Base-by-base conservation (phyloP, 1,140 invertebrate genomes). In the Patella vulgata region DNA sequence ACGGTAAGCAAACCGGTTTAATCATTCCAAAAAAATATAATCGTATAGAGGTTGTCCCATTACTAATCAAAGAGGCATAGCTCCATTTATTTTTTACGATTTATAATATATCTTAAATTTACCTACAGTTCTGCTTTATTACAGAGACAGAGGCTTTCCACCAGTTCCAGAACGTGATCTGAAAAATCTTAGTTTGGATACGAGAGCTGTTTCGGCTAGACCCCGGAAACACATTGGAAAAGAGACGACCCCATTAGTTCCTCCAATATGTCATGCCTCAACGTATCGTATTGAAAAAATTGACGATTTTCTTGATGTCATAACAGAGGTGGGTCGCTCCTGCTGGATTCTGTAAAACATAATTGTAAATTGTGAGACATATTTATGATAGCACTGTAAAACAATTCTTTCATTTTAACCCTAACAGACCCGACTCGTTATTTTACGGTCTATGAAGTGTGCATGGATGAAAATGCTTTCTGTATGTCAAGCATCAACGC, bases 201-300 rank as follows among this genome's bases (percentile, higher is more conserved):
- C 75, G 1, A 46, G 60, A 9, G 66, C 72, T 0, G 63, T 70
- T 9, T 59, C 64, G 9, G 57, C 72, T 31, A 51, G 64, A 27
- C 65, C 31, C 33, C 57, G 61, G 42, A 56, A 58, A 19, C 42
- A 64, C 25, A 36, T 42, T 12, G 70, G 72, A 39, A 70, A 69
- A 0, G 28, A 42, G 6, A 76, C 73, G 17, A 57, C 73, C 19
- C 76, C 80, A 0, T 11, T 82, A 27, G 71, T 73, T 2, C 63
- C 70, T 1, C 78, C 80, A 25, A 77, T 81, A 28, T 74, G 66
- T 28, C 78, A 80, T 48, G 68, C 77, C 1, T 72, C 74, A 17
- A 82, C 77, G 1, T 82, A 78, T 57, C 61, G 63, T 23, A 46
- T 79, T 12, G 64, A 71, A 6, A 68, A 60, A 30, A 67, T 80